Percentiles rank a stretch among this genome's conserved stretches.
These are phyloP conservation scores for Parnassius glacialis DNA, from an alignment of 2,888 invertebrate species.

Conservation along the genomic window DNA sequence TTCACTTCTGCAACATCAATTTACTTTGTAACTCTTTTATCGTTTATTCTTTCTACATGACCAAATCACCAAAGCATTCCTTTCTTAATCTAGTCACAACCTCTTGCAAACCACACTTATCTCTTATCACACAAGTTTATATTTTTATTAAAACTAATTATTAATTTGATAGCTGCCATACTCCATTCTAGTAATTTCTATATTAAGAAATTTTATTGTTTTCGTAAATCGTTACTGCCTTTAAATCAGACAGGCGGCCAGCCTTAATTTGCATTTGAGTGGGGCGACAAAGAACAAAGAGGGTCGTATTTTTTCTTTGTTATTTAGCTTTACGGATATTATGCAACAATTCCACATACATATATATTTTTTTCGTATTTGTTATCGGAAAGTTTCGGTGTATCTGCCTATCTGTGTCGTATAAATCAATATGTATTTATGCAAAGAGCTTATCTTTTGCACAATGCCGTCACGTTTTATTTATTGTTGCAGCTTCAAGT, in stretches of 20 bases:
- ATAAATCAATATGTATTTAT: conserved; percentile 48
- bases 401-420: conserved; percentile 51
- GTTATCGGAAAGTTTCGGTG: conserved; percentile 27
- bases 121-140: too few relatives aligned
- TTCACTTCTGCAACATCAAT: too few relatives aligned
- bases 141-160: too few relatives aligned
- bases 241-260: conserved; percentile 65
- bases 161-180: too few relatives aligned
- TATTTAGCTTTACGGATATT: conserved; percentile 24
- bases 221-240: conserved; percentile 60
- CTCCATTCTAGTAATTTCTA: too few relatives aligned
- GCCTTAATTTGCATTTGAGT: conserved; percentile 71
- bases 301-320: conserved; percentile 26
- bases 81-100: too few relatives aligned
- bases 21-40: too few relatives aligned
- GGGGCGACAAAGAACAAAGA: conserved; percentile 78
- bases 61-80: too few relatives aligned
- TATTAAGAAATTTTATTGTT: conserved; percentile 55
- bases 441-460: conserved; percentile 28
- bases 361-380: conserved; percentile 32
- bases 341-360: conserved; percentile 18
- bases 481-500: conserved; percentile 18
- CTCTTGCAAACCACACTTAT: too few relatives aligned
- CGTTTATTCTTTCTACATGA: too few relatives aligned
- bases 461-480: conserved; percentile 26